These are phyloP conservation scores for Heliconius congener DNA, from an alignment of 1,140 invertebrate genomes.

Conservation along the genomic window DNA sequence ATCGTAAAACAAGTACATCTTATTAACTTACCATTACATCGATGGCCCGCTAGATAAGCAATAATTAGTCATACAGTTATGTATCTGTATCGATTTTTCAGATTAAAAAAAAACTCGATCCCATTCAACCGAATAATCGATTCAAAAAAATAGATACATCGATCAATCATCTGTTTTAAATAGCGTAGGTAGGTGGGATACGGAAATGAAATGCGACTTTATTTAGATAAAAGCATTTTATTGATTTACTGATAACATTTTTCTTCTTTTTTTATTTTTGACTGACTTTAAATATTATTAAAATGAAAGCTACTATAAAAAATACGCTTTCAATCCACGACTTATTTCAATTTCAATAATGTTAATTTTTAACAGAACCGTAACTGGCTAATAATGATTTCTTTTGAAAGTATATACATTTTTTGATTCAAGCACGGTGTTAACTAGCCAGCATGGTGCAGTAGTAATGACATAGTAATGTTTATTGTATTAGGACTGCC, in stretches of 20 bases:
- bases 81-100: constrained; percentile 75
- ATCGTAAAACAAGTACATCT: constrained; percentile 27
- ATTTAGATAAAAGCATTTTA: constrained; percentile 33
- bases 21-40: constrained; percentile 40
- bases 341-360: background rate
- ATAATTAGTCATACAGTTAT: constrained; percentile 77
- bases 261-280: background rate
- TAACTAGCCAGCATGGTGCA: constrained; percentile 69
- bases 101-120: constrained; percentile 60
- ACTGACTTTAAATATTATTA: background rate
- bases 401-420: constrained; percentile 29
- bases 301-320: background rate
- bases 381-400: constrained; percentile 52
- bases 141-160: constrained; percentile 70
- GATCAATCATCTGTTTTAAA: constrained; percentile 76
- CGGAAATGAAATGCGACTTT: constrained; percentile 49
- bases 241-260: constrained; percentile 12
- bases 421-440: constrained; percentile 51
- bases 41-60: constrained; percentile 74
- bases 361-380: constrained; percentile 12
- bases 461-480: constrained; percentile 74
- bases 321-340: background rate
- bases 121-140: constrained; percentile 67
- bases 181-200: constrained; percentile 55
- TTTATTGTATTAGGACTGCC: constrained; percentile 78